Evolutionary conservation across 2,113 vertebrate species (phyloP), one percentile per base, ranked within the genome.

Genomic region (Tenebrosternarchus preto): DNA sequence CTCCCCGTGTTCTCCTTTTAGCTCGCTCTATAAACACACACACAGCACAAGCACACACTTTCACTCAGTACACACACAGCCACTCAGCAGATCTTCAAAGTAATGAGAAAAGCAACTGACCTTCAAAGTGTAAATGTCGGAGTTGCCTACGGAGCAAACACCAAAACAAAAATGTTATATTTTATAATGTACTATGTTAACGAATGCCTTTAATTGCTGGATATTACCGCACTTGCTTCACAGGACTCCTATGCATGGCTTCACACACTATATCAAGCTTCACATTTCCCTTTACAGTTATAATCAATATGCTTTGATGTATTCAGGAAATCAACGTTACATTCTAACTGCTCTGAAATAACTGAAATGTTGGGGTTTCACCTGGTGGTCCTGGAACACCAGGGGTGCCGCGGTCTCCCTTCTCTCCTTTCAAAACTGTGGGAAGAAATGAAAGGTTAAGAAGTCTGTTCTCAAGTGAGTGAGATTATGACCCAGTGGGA

Each of bases 391-490:
- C 87, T 16, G 91, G 78, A 2, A 68, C 56, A 25, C 96, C 95
- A 0, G 85, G 70, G 15, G 85, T 80, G 0, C 96, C 96, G 29
- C 75, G 92, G 19, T 96, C 95, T 75, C 96, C 96, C 85, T 95
- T 96, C 20, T 94, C 91, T 85, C 95, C 93, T 88, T 93, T 94
- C 6, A 22, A 22, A 6, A 75, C 93, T 93, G 7, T 4, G 43
- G 8, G 43, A 81, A 73, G 15, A 72, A 43, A 50, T 11, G 57
- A 80, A 53, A 59, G 3, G 71, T 17, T 20, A 16, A 43, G 56
- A 7, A 9, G 55, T n/a, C n/a, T 69, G 1, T 78, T 33, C 5
- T 67, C 31, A 31, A 27, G 31, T 43, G 2, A 59, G 22, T n/a
- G n/a, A n/a, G n/a, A n/a, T n/a, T n/a, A n/a, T n/a, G n/a, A n/a